phyloP scores from a whole-genome alignment of 2,797 vertebrate genomes.

The Muscicapa striata region DNA sequence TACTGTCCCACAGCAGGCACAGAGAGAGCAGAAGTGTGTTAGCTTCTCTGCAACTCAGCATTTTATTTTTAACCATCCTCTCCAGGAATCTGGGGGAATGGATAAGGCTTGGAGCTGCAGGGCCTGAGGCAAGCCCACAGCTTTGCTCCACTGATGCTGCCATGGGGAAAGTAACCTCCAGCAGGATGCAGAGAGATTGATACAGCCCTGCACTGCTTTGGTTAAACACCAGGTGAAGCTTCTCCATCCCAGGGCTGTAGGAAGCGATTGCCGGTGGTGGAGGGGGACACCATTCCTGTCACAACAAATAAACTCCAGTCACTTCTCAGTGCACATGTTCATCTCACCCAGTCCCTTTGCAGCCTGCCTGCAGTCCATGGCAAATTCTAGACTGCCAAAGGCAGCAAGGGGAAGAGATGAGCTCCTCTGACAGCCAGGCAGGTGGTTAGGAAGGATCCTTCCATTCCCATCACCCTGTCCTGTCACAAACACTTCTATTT shows the following conservation, averaged over 20 bases:
- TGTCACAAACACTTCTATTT: constrained; percentile 45
- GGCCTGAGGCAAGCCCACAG: neutral
- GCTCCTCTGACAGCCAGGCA: constrained; percentile 22
- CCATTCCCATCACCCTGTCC: neutral
- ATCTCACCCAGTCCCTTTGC: rapidly evolving
- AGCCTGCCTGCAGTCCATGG: neutral
- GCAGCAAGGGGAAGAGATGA: neutral
- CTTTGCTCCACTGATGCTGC: neutral
- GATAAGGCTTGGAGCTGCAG: neutral
- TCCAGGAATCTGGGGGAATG: neutral
- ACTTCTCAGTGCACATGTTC: neutral
- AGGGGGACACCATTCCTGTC: neutral
- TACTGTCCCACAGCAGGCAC: neutral
- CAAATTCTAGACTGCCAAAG: neutral
- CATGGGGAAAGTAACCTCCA: neutral
- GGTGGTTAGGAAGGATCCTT: constrained; percentile 2
- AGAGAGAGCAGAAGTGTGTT: neutral
- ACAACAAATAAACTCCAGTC: neutral
- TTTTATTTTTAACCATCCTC: neutral
- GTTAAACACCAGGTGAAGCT: neutral
- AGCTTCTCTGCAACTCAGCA: neutral
- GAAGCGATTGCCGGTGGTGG: rapidly evolving
- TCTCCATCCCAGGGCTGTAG: neutral
- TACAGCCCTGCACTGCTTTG: neutral
- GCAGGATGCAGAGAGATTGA: neutral